Evolutionary conservation across 1,140 invertebrate species (phyloP), one percentile per base, ranked within the genome.

Genomic region (Helicorthomorpha holstii): DNA sequence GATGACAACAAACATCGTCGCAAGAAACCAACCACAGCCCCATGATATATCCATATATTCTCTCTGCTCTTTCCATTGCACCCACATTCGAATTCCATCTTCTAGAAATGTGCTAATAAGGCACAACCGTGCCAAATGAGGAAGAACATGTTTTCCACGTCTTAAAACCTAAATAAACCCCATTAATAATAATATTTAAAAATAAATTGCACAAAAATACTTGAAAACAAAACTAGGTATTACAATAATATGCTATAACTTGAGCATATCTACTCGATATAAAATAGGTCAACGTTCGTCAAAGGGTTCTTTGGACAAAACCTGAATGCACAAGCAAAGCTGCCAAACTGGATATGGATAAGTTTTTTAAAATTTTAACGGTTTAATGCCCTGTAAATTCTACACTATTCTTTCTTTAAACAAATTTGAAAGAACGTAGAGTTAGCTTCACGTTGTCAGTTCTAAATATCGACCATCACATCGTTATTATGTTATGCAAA

Each of bases 71-170:
- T 79, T 79, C 95, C 96, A 99, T 69, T 99, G 96, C 61, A 89
- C 83, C 82, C 89, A 98, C 96, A 99, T 99, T 55, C 96, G 79
- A 38, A 98, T 74, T 0, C 96, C 96, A 79, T 99, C 96, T 74
- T 99, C 96, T 26, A 99, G 75, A 72, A 99, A 99, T 59, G 96
- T 99, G 53, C 92, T 92, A 59, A 99, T 95, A n/a, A 99, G 77
- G 67, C 93, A 99, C 34, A 98, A 71, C 54, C 95, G 76, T 2
- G 95, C 95, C 48, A 97, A 73, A 55, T 93, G 95, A 22, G 96
- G 96, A 59, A 99, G 71, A 51, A 97, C 74, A 69, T 92, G 79
- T 70, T 98, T 97, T 47, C 85, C 82, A 71, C 88, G 83, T 60
- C 91, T 77, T 57, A 93, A 81, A 47, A 95, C 83, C 91, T 96